Conservation (phyloP, 2,113 vertebrate species). For the Dendrocopos noguchii region DNA sequence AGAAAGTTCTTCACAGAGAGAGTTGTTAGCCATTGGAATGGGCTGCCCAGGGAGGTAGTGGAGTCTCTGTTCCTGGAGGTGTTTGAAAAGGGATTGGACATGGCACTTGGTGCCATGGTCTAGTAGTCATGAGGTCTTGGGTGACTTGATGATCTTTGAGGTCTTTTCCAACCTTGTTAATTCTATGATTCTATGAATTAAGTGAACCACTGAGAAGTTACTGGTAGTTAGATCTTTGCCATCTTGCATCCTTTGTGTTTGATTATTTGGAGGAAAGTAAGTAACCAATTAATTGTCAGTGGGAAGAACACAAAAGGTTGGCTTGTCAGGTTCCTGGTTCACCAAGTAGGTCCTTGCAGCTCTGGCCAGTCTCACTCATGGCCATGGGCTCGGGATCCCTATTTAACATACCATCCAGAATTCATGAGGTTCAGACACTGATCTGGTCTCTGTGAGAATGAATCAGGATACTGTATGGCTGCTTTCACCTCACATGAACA, state of each 20-base stretch:
- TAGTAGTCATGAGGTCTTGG: too few species aligned
- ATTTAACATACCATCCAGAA: background rate
- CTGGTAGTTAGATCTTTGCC: background rate
- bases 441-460: background rate
- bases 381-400: background rate
- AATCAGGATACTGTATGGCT: background rate
- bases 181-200: background rate
- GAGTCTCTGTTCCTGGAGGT: too few species aligned
- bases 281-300: background rate
- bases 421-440: background rate
- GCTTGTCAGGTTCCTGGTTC: background rate
- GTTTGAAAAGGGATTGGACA: too few species aligned
- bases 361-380: too few species aligned
- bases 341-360: background rate
- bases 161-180: too few species aligned
- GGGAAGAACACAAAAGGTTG: background rate
- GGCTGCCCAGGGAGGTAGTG: too few species aligned
- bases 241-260: background rate
- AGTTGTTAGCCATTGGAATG: too few species aligned
- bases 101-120: too few species aligned
- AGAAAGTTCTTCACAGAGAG: too few species aligned
- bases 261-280: background rate
- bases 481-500: fast-evolving
- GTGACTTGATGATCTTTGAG: too few species aligned
- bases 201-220: background rate